A percentile compares a stretch with the other conserved stretches of the same genome.
These are phyloP conservation scores for Pentamera pediparva DNA, from an alignment of 53 echinoderm and acorn worm genomes.

Conservation along the genomic window DNA sequence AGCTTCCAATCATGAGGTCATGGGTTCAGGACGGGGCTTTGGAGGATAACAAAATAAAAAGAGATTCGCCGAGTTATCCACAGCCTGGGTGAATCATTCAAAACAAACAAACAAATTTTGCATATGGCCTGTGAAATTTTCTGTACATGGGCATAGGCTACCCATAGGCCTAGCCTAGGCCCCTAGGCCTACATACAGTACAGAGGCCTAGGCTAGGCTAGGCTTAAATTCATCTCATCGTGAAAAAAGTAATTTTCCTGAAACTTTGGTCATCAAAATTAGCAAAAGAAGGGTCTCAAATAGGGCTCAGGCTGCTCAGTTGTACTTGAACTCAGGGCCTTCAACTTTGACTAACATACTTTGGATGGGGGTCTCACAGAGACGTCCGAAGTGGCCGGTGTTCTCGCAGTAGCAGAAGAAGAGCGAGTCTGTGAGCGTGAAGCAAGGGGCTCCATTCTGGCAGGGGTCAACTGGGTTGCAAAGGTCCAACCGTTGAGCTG, in stretches of 20 bases:
- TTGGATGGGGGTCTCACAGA: background rate
- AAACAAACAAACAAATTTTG: too few species aligned
- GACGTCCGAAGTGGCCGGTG: background rate
- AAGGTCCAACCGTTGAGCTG: background rate
- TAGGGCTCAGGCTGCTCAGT: background rate
- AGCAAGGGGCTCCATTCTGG: background rate
- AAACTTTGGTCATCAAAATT: too few species aligned
- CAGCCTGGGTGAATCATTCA: too few species aligned
- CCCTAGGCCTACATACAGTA: too few species aligned
- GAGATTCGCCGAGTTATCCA: too few species aligned
- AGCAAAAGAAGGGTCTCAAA: background rate
- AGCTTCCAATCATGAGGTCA: too few species aligned
- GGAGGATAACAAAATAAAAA: too few species aligned
- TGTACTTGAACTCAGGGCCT: background rate
- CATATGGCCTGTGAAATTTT: too few species aligned
- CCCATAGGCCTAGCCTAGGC: too few species aligned
- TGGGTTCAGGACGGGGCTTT: too few species aligned
- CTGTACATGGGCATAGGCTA: too few species aligned
- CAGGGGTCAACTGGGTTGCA: background rate
- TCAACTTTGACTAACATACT: background rate
- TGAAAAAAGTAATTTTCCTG: background rate
- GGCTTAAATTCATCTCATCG: background rate
- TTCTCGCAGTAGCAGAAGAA: slow-evolving; percentile 7
- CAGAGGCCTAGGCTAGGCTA: too few species aligned
- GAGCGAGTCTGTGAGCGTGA: background rate